Evolutionary conservation across 2,888 invertebrate species (phyloP), one percentile per base, ranked within the genome.

Genomic region (Lapara coniferarum): DNA sequence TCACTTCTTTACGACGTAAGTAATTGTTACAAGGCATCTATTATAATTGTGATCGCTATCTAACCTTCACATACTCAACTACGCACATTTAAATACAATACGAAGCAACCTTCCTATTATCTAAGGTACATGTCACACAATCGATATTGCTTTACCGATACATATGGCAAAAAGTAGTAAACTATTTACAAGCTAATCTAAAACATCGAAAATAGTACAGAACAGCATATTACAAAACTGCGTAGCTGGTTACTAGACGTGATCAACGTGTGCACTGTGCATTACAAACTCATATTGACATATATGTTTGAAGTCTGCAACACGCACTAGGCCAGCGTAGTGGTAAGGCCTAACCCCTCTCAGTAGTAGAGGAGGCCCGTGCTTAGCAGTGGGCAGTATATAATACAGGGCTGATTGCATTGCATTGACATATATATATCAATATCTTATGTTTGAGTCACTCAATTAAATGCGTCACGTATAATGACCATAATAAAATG

Each of bases 381-480:
- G n/a, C n/a, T n/a, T n/a, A n/a, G n/a, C n/a, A n/a, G n/a, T n/a
- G n/a, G n/a, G n/a, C n/a, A n/a, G n/a, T n/a, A n/a, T n/a, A n/a
- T n/a, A n/a, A n/a, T n/a, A n/a, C n/a, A n/a, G n/a, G n/a, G n/a
- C n/a, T n/a, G n/a, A n/a, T n/a, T n/a, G n/a, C n/a, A n/a, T n/a
- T n/a, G n/a, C n/a, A n/a, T n/a, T n/a, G n/a, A n/a, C n/a, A n/a
- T n/a, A n/a, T n/a, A n/a, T 6, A 52, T 53, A 63, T 63, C 30
- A 68, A 68, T 59, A 63, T 44, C 49, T 49, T 63, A 49, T 46
- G 49, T 63, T 19, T 63, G 63, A 49, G 46, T 63, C 63, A 63
- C 49, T 46, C 46, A 19, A 49, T 63, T 49, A 19, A 63, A 49
- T 63, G 46, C 49, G 46, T 46, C 49, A 63, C 12, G 19, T n/a